These are phyloP conservation scores for Varanus komodoensis DNA, from an alignment of 2,113 vertebrate genomes.

Conservation along the genomic window DNA sequence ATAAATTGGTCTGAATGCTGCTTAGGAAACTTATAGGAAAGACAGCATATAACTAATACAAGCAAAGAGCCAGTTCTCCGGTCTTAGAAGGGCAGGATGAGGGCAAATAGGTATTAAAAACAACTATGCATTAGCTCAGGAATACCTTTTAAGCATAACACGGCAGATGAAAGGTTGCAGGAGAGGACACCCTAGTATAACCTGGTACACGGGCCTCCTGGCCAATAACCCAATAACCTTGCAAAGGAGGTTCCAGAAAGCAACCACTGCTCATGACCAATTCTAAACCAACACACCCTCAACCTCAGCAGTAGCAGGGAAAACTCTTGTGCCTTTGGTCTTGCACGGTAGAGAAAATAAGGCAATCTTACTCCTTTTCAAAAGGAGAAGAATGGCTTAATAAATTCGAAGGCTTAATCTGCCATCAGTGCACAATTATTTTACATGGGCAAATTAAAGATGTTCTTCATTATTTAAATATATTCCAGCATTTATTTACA, in stretches of 20 bases:
- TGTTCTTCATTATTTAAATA: slow-evolving; percentile 81
- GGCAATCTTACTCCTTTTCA: slow-evolving; percentile 58
- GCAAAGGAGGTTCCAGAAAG: slow-evolving; percentile 72
- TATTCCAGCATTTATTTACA: slow-evolving; percentile 77
- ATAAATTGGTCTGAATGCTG: neutral
- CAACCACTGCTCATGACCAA: slow-evolving; percentile 69
- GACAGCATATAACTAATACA: neutral
- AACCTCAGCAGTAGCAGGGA: slow-evolving; percentile 19
- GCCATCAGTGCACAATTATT: slow-evolving; percentile 70
- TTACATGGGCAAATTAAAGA: slow-evolving; percentile 73
- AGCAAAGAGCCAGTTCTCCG: neutral
- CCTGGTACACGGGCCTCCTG: neutral
- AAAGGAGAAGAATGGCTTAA: slow-evolving; percentile 64
- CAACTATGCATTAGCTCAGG: neutral
- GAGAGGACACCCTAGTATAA: neutral
- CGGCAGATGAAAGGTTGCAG: neutral
- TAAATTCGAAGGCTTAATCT: slow-evolving; percentile 66
- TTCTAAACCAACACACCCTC: slow-evolving; percentile 59
- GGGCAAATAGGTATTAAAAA: neutral
- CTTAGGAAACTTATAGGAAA: neutral
- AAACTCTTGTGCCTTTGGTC: slow-evolving; percentile 69
- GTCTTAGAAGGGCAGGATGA: neutral
- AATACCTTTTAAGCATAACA: neutral
- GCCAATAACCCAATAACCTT: slow-evolving; percentile 37
- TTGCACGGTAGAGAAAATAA: slow-evolving; percentile 57